Evolutionary conservation across 2,113 vertebrate genomes (phyloP), one percentile per base, ranked within the genome.

Genomic region (Anoplopoma fimbria): DNA sequence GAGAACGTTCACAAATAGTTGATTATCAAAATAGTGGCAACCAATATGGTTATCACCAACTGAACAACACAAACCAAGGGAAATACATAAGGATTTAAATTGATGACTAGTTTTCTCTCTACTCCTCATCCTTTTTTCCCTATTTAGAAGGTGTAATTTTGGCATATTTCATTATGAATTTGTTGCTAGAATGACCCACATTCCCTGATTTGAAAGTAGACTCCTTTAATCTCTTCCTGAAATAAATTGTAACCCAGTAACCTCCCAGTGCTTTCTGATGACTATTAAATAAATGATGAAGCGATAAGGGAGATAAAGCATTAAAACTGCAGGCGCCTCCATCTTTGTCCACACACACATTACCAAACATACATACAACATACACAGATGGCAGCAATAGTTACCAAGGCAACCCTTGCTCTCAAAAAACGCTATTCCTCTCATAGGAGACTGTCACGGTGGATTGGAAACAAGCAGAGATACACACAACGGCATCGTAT

Each of bases 381-480:
- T 65, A 88, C 77, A 89, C 90, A 91, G 88, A 92, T 91, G 87
- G 87, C 82, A 84, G 87, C 77, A 85, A 90, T 75, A 64, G 92
- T 93, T 93, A 83, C 94, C 92, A 92, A 87, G 91, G 93, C 86
- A 94, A 94, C 93, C 57, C 69, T 63, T 84, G 71, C 75, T 85
- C 75, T 83, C 63, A 84, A 90, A 91, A 89, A 86, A 58, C 67
- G 78, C 45, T 38, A 62, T 80, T 81, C 73, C 84, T 81, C 81
- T 72, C 47, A 36, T 27, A 83, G 81, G 65, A 77, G 19, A 85
- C 64, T 55, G 65, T 80, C 21, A 36, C 0, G 0, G 19, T 64
- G 40, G 65, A 79, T 81, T 27, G n/a, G 40, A 75, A 69, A 77
- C 36, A 81, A 29, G 53, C 67, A 51, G 29, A 67, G 31, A 38